Evolutionary conservation across 2,888 invertebrate species (phyloP).

Genomic region (Venustoraphidia nigricollis): DNA sequence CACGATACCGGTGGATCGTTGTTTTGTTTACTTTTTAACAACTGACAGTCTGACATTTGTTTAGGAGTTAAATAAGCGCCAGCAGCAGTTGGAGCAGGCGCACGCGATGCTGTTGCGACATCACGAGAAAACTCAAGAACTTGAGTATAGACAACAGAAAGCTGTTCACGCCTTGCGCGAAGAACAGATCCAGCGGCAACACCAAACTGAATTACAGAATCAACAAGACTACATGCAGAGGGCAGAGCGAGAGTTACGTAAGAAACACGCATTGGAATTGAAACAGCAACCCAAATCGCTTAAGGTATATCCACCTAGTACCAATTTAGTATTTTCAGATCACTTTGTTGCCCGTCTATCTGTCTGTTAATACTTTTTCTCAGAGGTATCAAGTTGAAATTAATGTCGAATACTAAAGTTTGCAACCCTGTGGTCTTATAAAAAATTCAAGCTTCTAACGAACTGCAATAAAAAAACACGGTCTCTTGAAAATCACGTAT

Average conservation of each 20-base stretch:
- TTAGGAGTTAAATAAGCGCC: conserved; percentile 87
- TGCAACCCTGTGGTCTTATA: too few relatives aligned
- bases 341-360: too few relatives aligned
- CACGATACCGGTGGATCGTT: not conserved
- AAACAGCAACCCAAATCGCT: conserved; percentile 98
- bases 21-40: not conserved
- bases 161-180: conserved; percentile 84
- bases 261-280: conserved; percentile 91
- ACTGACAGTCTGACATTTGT: conserved; percentile 8
- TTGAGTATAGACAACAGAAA: conserved; percentile 90
- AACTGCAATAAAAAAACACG: too few relatives aligned
- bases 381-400: too few relatives aligned
- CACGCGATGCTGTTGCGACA: conserved; percentile 88
- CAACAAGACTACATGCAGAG: conserved; percentile 93
- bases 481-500: too few relatives aligned
- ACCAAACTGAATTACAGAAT: conserved; percentile 86
- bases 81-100: conserved; percentile 88
- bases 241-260: conserved; percentile 83
- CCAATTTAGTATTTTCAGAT: too few relatives aligned
- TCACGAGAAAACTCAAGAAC: conserved; percentile 91
- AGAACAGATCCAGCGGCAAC: conserved; percentile 76
- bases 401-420: too few relatives aligned
- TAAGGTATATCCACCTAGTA: conserved; percentile 46
- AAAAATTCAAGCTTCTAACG: too few relatives aligned
- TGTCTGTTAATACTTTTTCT: too few relatives aligned